Percentiles rank a stretch among this genome's conserved stretches.
phyloP scores from a whole-genome alignment of 2,797 vertebrate species.

The Pseudochirops cupreus region DNA sequence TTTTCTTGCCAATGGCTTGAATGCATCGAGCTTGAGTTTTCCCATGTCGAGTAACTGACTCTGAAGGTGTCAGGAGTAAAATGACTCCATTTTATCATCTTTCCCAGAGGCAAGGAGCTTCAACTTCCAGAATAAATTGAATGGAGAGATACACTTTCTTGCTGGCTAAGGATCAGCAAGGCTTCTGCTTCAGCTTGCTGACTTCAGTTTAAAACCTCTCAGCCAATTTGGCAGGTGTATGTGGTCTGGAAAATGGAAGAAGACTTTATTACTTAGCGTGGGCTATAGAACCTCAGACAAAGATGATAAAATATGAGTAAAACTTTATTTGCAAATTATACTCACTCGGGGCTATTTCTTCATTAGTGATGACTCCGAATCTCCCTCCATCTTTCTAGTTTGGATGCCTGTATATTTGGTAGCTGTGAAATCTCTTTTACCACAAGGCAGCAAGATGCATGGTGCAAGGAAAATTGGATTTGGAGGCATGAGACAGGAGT shows the following conservation, averaged over 20 bases:
- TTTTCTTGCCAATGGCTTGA: conserved; percentile 73
- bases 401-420: conserved; percentile 19
- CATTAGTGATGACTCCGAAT: background rate
- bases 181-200: conserved; percentile 43
- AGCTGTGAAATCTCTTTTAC: conserved; percentile 27
- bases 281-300: conserved; percentile 3
- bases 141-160: conserved; percentile 47
- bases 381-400: background rate
- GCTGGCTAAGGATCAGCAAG: conserved; percentile 47
- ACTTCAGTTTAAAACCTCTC: conserved; percentile 54
- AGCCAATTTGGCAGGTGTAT: conserved; percentile 48
- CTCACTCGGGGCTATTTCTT: conserved; percentile 13
- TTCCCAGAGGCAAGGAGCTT: conserved; percentile 74
- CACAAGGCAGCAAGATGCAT: conserved; percentile 4
- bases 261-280: conserved; percentile 38
- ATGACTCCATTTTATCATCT: conserved; percentile 60
- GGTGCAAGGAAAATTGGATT: no score
- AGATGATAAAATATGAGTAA: conserved; percentile 35
- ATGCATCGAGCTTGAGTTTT: conserved; percentile 52
- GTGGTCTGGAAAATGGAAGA: conserved; percentile 63
- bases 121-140: conserved; percentile 72
- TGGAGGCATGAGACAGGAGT: background rate
- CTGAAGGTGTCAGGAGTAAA: conserved; percentile 60
- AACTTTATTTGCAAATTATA: conserved; percentile 42
- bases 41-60: conserved; percentile 56